Percentiles rank a stretch among this genome's conserved stretches.
phyloP scores from a whole-genome alignment of 2,888 invertebrate genomes.

The Crocallis elinguaria region DNA sequence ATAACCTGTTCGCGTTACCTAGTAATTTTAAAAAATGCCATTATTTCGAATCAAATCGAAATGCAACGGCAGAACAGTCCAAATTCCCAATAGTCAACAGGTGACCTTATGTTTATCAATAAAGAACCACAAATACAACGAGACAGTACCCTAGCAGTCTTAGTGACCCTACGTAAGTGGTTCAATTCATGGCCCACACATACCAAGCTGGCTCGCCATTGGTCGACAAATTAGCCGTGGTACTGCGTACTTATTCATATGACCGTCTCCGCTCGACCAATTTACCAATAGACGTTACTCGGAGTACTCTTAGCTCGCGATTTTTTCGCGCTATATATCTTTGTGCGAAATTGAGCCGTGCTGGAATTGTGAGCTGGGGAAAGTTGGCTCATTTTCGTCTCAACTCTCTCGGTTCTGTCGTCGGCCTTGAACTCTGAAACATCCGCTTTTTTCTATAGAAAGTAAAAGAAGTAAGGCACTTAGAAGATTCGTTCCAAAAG shows the following conservation, averaged over 20 bases:
- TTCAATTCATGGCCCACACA: conserved; percentile 70
- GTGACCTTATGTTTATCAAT: not conserved
- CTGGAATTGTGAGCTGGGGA: not conserved
- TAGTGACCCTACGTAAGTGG: conserved; percentile 80
- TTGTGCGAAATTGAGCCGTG: not conserved
- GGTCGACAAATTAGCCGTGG: conserved; percentile 72
- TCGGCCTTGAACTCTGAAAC: conserved; percentile 6
- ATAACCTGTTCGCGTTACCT: no score
- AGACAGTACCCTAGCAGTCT: conserved; percentile 53
- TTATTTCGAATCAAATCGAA: no score
- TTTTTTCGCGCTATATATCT: conserved; percentile 26
- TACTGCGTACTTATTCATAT: conserved; percentile 75
- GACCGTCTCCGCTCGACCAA: conserved; percentile 69
- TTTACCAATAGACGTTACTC: conserved; percentile 67
- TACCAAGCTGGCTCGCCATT: conserved; percentile 59
- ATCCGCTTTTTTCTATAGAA: not conserved
- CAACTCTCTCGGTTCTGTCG: conserved; percentile 1
- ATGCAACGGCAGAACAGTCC: no score
- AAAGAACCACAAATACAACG: conserved; percentile 7
- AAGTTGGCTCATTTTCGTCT: not conserved
- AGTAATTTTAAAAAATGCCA: no score
- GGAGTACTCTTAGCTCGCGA: conserved; percentile 40
- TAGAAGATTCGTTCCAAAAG: not conserved
- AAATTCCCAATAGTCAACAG: not conserved
- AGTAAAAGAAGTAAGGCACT: not conserved